Evolutionary conservation across 2,888 invertebrate species (phyloP), one percentile per base, ranked within the genome.

Genomic region (Oscheius sp.): DNA sequence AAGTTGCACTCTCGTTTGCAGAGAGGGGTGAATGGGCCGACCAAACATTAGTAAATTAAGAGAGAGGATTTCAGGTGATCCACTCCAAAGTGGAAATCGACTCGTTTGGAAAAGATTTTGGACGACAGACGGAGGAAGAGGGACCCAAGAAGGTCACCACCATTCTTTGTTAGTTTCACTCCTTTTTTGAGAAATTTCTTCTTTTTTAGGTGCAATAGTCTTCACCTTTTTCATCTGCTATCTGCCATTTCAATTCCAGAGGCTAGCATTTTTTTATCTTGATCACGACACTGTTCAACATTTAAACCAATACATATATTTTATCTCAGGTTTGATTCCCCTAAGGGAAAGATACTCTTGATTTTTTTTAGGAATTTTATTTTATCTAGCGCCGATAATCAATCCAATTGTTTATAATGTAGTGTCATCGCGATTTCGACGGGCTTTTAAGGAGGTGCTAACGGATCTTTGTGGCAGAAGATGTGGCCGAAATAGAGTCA

Each of bases 371-470:
- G 81, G 81, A 17, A 71, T 81, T 31, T 73, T 81, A 0, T 81
- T 78, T 66, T 81, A 81, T 48, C 57, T 81, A 29, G 78, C 80
- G 15, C 74, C 80, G 1, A 76, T 79, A 10, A 64, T 81, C 33
- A 81, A 81, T 50, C 81, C 81, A 31, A 75, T 81, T n/a, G 69
- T 80, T 20, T 81, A 81, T 65, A 81, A 81, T 39, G 37, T 80
- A 1, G 78, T 76, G 1, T 79, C 79, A 0, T 71, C 72, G 10
- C 52, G 79, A n/a, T 81, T 81, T 61, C 52, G 81, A 29, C 70
- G 65, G 57, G 81, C 81, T 0, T 78, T 73, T 45, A 76, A 76
- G 45, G 80, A 80, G 23, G 77, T 80, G 5, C n/a, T 75, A 31
- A 25, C 33, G n/a, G 52, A 34, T 3, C 15, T 64, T 3, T 52